Percentiles rank a stretch among this genome's conserved stretches.
Conservation (phyloP, 2,113 vertebrate genomes). For the Pongo abelii region DNA sequence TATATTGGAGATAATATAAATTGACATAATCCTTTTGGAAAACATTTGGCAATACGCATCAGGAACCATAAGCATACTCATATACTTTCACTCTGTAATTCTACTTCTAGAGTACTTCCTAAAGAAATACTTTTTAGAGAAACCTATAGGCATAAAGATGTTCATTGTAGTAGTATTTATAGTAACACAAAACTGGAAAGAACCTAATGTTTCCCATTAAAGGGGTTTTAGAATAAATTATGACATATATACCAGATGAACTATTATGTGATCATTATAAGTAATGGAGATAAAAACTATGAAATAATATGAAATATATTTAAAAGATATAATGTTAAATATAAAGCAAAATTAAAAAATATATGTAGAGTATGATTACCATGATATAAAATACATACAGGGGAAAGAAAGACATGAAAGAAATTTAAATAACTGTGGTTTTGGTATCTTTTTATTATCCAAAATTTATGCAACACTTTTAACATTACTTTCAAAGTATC, state of each 20-base stretch:
- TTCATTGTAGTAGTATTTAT: neutral
- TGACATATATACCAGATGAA: neutral
- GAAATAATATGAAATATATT: neutral
- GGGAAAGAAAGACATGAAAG: neutral
- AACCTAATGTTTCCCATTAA: neutral
- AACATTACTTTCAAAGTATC: neutral
- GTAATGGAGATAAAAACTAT: neutral
- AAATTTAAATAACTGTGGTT: neutral
- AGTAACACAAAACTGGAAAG: neutral
- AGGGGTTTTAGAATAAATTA: neutral
- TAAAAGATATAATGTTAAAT: neutral
- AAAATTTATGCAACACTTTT: neutral
- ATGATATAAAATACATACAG: neutral
- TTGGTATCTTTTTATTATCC: neutral
- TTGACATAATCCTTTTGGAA: neutral
- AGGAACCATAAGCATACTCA: neutral
- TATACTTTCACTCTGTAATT: neutral
- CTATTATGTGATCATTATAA: neutral
- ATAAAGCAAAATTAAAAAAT: neutral
- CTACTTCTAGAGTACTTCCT: neutral
- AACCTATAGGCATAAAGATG: neutral
- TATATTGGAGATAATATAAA: neutral
- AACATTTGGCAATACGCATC: neutral
- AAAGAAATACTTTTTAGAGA: neutral
- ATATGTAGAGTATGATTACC: neutral